Base-by-base conservation (phyloP, 2,113 vertebrate genomes). In the Sorex fumeus region DNA sequence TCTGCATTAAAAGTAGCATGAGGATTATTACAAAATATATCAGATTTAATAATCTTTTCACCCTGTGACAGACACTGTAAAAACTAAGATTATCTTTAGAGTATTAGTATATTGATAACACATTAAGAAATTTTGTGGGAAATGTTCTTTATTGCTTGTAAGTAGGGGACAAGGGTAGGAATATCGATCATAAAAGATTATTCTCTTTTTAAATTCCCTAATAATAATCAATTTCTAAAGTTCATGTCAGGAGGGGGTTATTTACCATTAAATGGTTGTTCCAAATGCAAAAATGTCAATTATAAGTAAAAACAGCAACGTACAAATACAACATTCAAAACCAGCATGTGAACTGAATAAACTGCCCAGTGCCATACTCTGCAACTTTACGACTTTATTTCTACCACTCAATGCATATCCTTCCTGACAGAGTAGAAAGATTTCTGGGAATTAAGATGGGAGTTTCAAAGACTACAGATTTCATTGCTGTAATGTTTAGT, bases 11-110 rank as follows among this genome's bases (percentile, higher is more conserved):
- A 94, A 93, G 81, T 92, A 90, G 93, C 40, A 76, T 12, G 88
- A 80, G 94, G 91, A 93, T 87, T 75, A 90, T 93, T 91, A 87
- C 75, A 93, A 87, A 94, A 90, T 62, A 75, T 25, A 80, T 70
- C 23, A 30, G 40, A 90, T 88, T 91, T 88, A 92, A 60, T 88
- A 91, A 78, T 34, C 3, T 71, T 87, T 96, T 84, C 47, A 92
- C 60, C 88, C 50, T 69, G 28, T 92, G 43, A 11, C n/a, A 78
- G 11, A 70, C 77, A 79, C 15, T 67, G 25, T 34, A 87, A 53
- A 40, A 67, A 90, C 64, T 87, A 93, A 72, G 85, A n/a, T 84
- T 77, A 62, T 16, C 53, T 91, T 87, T 82, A 91, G 92, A 95
- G 92, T 76, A 74, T 34, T 53, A 66, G 4, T 72, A 12, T 72